These are phyloP conservation scores for Perodicticus potto DNA, from an alignment of 2,797 vertebrate genomes.

Conservation along the genomic window DNA sequence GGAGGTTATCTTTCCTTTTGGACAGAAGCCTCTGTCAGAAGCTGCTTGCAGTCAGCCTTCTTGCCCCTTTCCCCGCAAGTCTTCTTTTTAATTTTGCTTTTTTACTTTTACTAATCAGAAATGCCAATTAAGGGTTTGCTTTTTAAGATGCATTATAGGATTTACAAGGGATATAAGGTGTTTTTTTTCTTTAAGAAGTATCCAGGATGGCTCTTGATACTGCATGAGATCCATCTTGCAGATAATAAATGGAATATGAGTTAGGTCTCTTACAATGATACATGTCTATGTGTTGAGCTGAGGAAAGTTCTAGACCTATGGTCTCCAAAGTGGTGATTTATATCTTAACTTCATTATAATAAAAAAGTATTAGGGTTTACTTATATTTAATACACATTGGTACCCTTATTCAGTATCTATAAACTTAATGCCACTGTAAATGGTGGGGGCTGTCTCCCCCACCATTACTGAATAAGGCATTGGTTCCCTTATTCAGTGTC, in stretches of 20 bases:
- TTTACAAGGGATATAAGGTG: background rate
- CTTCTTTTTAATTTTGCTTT: background rate
- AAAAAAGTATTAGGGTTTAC: background rate
- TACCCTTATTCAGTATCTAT: no score
- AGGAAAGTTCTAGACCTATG: background rate
- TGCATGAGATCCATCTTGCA: background rate
- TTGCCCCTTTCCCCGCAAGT: no score
- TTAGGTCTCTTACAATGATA: background rate
- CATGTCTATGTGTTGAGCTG: background rate
- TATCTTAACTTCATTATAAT: background rate
- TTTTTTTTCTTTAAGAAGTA: slow-evolving; percentile 2
- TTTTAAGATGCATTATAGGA: slow-evolving; percentile 26
- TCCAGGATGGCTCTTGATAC: background rate
- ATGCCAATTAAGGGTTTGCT: background rate
- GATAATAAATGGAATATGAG: background rate
- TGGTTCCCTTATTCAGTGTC: background rate
- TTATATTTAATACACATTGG: slow-evolving; percentile 14
- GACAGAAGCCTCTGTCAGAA: no score
- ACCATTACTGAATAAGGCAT: no score
- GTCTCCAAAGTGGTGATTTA: slow-evolving; percentile 25
- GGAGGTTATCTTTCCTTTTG: no score
- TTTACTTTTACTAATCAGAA: background rate
- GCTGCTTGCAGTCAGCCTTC: no score
- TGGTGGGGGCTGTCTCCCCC: no score
- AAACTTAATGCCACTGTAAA: no score